phyloP scores from a whole-genome alignment of 2,888 invertebrate genomes.

The Prosopocoilus inquinatus region DNA sequence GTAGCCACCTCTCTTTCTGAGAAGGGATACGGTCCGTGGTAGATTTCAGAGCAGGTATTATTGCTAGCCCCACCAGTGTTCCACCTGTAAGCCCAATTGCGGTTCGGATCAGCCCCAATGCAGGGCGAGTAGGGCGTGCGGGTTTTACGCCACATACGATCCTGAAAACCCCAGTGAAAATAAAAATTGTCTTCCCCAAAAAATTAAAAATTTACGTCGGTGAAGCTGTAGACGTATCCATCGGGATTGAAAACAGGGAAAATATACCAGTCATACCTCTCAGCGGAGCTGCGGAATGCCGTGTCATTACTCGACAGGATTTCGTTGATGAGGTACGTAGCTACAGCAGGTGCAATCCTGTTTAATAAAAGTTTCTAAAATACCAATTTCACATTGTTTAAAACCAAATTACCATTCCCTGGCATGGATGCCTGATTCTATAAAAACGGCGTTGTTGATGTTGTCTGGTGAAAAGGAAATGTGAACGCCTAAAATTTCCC shows the following conservation, averaged over 20 bases:
- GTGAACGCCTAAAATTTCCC: constrained; percentile 59
- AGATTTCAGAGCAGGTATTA: constrained; percentile 61
- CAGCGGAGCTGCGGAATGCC: constrained; percentile 60
- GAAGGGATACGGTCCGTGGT: constrained; percentile 65
- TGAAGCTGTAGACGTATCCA: constrained; percentile 67
- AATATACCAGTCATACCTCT: constrained; percentile 72
- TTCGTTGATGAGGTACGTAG: constrained; percentile 61
- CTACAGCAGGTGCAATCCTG: constrained; percentile 43
- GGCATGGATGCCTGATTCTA: constrained; percentile 58
- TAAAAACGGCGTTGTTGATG: constrained; percentile 58
- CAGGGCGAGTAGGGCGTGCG: constrained; percentile 54
- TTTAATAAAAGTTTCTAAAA: too few species aligned
- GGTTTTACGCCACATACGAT: constrained; percentile 71
- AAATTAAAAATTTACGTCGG: constrained; percentile 50
- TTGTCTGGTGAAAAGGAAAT: constrained; percentile 49
- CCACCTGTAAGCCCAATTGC: constrained; percentile 75
- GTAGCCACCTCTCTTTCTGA: constrained; percentile 67
- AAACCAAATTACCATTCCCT: constrained; percentile 41
- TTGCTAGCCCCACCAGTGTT: constrained; percentile 56
- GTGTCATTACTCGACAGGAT: constrained; percentile 62
- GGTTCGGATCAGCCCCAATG: constrained; percentile 71
- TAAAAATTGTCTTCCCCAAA: constrained; percentile 22
- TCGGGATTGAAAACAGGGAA: constrained; percentile 73
- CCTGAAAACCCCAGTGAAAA: constrained; percentile 43
- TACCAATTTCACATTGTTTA: too few species aligned